A percentile compares a stretch with the other conserved stretches of the same genome.
These are phyloP conservation scores for Sander vitreus DNA, from an alignment of 2,113 vertebrate genomes.

Conservation along the genomic window DNA sequence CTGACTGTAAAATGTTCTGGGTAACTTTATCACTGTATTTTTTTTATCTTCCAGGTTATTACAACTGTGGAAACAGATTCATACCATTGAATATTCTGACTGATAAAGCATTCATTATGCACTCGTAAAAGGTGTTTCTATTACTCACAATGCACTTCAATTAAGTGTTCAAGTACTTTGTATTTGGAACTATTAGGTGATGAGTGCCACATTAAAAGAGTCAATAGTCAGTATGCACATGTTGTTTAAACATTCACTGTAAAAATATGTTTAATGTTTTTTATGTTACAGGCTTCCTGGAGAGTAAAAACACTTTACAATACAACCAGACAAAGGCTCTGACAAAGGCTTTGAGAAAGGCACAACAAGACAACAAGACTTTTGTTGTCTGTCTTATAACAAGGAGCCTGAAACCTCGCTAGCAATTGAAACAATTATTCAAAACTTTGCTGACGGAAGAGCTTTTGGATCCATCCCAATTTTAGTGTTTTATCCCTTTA, in stretches of 20 bases:
- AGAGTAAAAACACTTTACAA: background rate
- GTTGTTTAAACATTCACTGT: background rate
- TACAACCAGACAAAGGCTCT: background rate
- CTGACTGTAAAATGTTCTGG: background rate
- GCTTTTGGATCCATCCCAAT: background rate
- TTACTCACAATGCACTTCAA: constrained; percentile 24
- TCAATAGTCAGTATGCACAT: background rate
- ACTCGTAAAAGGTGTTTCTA: background rate
- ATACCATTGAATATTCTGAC: background rate
- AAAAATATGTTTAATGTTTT: background rate
- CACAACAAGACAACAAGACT: too few species aligned
- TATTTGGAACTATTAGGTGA: constrained; percentile 25
- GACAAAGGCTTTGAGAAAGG: too few species aligned
- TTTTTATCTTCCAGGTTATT: background rate
- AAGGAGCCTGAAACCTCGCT: background rate
- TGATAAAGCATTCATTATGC: constrained; percentile 1
- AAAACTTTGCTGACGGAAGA: background rate
- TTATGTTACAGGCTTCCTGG: background rate
- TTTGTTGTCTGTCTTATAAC: background rate
- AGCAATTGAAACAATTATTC: background rate
- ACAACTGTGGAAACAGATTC: background rate
- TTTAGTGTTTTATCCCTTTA: background rate
- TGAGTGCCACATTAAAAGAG: constrained; percentile 27
- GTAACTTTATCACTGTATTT: too few species aligned
- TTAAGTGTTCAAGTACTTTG: constrained; percentile 6